Percentiles rank a stretch among this genome's conserved stretches.
Evolutionary conservation across 2,113 vertebrate species (phyloP).

Genomic region (Terrapene triunguis): DNA sequence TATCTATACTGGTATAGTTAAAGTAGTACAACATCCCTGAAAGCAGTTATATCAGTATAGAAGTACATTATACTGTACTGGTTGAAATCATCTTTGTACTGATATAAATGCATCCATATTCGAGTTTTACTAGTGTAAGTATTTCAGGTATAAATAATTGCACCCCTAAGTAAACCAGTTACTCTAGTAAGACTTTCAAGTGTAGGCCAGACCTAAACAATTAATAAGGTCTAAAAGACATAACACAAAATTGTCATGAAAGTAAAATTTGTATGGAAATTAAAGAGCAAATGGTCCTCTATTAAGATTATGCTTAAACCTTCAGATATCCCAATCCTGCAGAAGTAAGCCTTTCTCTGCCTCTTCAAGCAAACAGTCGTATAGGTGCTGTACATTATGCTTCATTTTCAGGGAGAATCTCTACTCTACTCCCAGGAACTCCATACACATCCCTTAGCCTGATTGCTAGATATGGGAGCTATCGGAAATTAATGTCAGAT

Average conservation of each 20-base stretch:
- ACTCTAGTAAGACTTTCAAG: neutral
- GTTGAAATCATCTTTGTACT: neutral
- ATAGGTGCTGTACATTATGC: neutral
- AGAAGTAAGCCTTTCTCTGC: neutral
- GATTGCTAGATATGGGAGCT: neutral
- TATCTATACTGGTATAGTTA: too few relatives aligned
- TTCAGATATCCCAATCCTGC: neutral
- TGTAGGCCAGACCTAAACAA: neutral
- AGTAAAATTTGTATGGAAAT: neutral
- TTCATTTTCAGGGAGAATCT: neutral
- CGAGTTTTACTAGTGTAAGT: neutral
- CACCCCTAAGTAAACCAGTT: neutral
- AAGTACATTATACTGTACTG: too few relatives aligned
- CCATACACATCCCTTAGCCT: neutral
- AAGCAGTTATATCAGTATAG: too few relatives aligned
- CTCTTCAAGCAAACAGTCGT: neutral
- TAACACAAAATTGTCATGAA: neutral
- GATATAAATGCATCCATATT: neutral
- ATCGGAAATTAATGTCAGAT: neutral
- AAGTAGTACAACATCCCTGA: too few relatives aligned
- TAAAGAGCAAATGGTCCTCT: neutral
- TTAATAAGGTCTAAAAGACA: neutral
- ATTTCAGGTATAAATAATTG: neutral
- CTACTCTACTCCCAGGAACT: neutral
- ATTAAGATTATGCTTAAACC: neutral